A percentile compares a stretch with the other conserved stretches of the same genome.
These are phyloP conservation scores for Bolinopsis microptera DNA, from an alignment of 37 sponge, comb jelly and placozoan species.

Conservation along the genomic window DNA sequence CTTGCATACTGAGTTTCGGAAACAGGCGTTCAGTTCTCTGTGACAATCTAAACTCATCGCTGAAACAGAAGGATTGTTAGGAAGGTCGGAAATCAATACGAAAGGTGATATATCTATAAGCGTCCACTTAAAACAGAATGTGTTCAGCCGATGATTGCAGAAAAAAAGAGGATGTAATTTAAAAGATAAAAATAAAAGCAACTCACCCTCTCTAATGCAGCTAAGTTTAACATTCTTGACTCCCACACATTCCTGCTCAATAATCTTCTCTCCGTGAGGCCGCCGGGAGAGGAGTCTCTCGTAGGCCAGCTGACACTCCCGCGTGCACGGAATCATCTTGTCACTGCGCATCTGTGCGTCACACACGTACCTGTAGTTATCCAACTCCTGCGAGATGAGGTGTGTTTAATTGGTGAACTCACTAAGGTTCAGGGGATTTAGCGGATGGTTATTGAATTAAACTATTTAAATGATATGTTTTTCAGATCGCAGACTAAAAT, in stretches of 20 bases:
- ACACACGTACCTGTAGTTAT: slow-evolving; percentile 33
- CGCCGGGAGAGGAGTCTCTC: neutral
- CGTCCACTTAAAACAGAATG: too few relatives aligned
- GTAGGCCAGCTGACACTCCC: slow-evolving; percentile 39
- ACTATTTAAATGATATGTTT: neutral
- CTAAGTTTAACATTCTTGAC: slow-evolving; percentile 54
- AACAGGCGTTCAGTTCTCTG: neutral
- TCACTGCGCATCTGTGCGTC: neutral
- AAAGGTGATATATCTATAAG: too few relatives aligned
- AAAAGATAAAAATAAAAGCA: too few relatives aligned
- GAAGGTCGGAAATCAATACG: too few relatives aligned
- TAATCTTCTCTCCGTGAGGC: neutral
- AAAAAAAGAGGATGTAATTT: too few relatives aligned
- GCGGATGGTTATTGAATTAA: neutral
- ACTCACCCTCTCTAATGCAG: slow-evolving; percentile 33
- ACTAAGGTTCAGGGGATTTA: neutral
- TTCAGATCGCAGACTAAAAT: neutral
- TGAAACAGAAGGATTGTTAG: neutral
- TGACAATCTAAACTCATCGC: slow-evolving; percentile 16
- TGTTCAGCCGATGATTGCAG: too few relatives aligned
- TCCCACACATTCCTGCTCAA: slow-evolving; percentile 6
- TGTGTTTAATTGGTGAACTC: too few relatives aligned
- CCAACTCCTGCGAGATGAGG: slow-evolving; percentile 26
- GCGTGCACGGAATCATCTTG: neutral
- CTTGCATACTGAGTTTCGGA: neutral